Percentiles rank a stretch among this genome's conserved stretches.
phyloP scores from a whole-genome alignment of 2,888 invertebrate genomes.

The Odontothrips loti region DNA sequence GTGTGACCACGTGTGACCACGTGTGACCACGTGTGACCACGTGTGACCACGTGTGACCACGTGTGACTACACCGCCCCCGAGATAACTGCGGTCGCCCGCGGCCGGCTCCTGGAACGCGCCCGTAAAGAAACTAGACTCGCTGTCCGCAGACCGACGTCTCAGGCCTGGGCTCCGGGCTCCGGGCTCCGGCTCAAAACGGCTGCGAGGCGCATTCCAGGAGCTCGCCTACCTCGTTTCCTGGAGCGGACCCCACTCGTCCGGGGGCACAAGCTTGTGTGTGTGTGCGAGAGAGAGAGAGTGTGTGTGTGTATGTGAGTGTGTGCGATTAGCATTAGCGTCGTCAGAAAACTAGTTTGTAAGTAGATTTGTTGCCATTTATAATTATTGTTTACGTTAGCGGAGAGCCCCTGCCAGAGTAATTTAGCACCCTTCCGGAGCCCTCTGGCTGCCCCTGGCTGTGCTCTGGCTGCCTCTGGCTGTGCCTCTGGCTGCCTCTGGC shows the following conservation, averaged over 20 bases:
- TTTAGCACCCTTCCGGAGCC: not conserved
- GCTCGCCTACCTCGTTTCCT: conserved; percentile 15
- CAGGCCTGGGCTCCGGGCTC: not conserved
- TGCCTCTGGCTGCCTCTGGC: too few relatives aligned
- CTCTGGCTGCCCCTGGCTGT: too few relatives aligned
- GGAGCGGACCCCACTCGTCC: conserved; percentile 10
- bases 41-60: too few relatives aligned
- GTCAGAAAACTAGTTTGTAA: too few relatives aligned
- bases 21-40: conserved; percentile 44
- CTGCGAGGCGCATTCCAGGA: conserved; percentile 6
- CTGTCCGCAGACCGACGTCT: not conserved
- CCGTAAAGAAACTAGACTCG: not conserved
- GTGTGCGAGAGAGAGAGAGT: too few relatives aligned
- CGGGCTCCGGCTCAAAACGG: not conserved
- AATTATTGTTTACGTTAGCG: too few relatives aligned
- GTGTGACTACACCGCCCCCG: not conserved
- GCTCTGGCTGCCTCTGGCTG: too few relatives aligned
- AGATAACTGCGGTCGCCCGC: not conserved
- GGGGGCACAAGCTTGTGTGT: not conserved
- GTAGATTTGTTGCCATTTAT: too few relatives aligned
- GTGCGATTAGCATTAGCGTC: too few relatives aligned
- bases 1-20: conserved; percentile 44
- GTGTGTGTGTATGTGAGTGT: too few relatives aligned
- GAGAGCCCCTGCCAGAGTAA: not conserved
- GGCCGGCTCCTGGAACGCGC: conserved; percentile 17